phyloP scores from a whole-genome alignment of 2,888 invertebrate species.

The Pilophorus perplexus region DNA sequence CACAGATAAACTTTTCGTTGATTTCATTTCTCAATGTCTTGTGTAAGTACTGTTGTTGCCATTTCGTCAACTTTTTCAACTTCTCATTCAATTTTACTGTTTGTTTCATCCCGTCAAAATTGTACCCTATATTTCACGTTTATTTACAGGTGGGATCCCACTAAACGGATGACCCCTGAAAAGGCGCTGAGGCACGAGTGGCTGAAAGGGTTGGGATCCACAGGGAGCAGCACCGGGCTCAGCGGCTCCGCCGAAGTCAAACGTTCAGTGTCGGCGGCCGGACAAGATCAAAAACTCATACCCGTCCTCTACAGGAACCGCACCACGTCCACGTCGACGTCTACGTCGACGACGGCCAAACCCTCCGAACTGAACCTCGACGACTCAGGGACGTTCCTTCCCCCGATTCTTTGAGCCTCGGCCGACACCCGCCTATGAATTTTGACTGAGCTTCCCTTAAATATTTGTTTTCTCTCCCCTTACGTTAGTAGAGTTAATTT shows the following conservation, averaged over 20 bases:
- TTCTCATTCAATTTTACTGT: no score
- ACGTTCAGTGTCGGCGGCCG: conserved; percentile 54
- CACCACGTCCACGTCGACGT: conserved; percentile 25
- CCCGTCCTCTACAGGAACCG: conserved; percentile 33
- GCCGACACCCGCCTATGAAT: conserved; percentile 25
- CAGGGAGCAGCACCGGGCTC: conserved; percentile 49
- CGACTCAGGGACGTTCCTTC: conserved; percentile 63
- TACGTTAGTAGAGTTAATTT: conserved; percentile 1
- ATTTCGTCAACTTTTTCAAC: not conserved
- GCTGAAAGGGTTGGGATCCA: conserved; percentile 62
- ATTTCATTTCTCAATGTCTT: conserved; percentile 85
- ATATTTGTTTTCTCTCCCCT: not conserved
- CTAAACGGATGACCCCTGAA: conserved; percentile 84
- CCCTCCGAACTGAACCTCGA: conserved; percentile 57
- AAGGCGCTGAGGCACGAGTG: conserved; percentile 88
- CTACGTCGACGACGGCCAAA: conserved; percentile 27
- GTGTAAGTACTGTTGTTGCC: conserved; percentile 64
- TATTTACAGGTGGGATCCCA: conserved; percentile 80
- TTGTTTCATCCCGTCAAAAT: not conserved
- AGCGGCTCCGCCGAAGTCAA: conserved; percentile 50
- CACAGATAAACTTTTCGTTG: conserved; percentile 83
- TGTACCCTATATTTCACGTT: not conserved
- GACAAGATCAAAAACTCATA: conserved; percentile 53
- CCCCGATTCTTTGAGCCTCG: conserved; percentile 59
- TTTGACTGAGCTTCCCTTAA: conserved; percentile 40